A percentile compares a stretch with the other conserved stretches of the same genome.
Evolutionary conservation across 2,797 vertebrate species (phyloP).

Genomic region (Lepilemur septentrionalis): DNA sequence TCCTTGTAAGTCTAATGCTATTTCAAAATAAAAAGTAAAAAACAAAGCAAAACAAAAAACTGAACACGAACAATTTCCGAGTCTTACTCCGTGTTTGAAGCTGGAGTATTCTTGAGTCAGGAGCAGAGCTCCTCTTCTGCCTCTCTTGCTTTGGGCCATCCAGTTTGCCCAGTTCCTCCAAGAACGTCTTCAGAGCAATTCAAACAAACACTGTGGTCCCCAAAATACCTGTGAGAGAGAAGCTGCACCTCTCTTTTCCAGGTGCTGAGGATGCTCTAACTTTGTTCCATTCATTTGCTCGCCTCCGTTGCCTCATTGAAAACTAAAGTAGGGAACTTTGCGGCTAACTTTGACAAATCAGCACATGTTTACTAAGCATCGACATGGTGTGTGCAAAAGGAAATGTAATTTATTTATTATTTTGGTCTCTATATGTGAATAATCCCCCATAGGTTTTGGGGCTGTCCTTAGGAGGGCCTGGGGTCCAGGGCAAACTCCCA

Average conservation of each 20-base stretch:
- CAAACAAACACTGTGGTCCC: background rate
- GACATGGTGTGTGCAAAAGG: background rate
- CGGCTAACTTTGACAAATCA: background rate
- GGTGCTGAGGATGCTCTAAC: background rate
- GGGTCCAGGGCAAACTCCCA: background rate
- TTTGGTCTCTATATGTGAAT: background rate
- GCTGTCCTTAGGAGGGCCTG: background rate
- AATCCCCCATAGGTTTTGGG: background rate
- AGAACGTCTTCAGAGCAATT: background rate
- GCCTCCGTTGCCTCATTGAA: background rate
- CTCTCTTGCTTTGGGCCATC: background rate
- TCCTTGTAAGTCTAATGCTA: background rate
- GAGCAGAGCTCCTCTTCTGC: too few relatives aligned
- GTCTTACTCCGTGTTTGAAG: background rate
- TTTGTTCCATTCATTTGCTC: background rate
- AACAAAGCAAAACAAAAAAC: background rate
- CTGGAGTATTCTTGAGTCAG: background rate
- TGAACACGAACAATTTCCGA: accelerated
- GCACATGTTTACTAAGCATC: background rate
- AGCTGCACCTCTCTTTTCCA: background rate
- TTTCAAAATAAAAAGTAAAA: background rate
- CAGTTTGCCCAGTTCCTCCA: background rate
- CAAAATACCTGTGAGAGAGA: background rate
- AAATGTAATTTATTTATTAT: background rate
- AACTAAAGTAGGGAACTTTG: background rate